Conservation (phyloP, 2,113 vertebrate species). For the Mastomys natalensis region DNA sequence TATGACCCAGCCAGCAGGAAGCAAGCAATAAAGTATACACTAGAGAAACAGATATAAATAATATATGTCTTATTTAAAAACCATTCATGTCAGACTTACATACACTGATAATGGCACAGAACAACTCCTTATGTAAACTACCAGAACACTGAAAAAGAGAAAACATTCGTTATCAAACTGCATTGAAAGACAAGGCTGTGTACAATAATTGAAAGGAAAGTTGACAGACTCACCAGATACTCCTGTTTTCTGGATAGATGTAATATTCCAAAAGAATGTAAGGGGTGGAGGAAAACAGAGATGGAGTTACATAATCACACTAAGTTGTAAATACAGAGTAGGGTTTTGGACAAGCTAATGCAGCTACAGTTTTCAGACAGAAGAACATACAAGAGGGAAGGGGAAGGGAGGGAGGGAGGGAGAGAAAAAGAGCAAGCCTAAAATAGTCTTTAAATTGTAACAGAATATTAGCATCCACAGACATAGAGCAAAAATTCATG, state of each 20-base stretch:
- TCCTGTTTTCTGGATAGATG: neutral
- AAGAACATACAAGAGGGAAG: neutral
- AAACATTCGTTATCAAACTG: neutral
- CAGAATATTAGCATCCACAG: neutral
- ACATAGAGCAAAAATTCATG: neutral
- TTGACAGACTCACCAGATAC: neutral
- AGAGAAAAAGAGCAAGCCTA: neutral
- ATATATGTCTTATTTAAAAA: neutral
- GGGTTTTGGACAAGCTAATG: neutral
- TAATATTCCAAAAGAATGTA: neutral
- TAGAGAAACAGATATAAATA: neutral
- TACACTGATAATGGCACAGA: neutral
- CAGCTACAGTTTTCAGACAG: neutral
- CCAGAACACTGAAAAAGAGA: neutral
- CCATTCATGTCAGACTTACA: neutral
- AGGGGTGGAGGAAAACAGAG: neutral
- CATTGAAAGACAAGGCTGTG: neutral
- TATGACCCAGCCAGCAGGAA: neutral
- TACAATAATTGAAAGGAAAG: neutral
- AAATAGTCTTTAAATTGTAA: neutral
- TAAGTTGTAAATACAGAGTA: neutral
- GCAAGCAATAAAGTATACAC: neutral
- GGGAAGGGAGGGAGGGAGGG: too few relatives aligned
- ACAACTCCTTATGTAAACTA: neutral
- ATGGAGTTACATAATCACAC: neutral